Evolutionary conservation across 1,140 invertebrate species (phyloP), one percentile per base, ranked within the genome.

Genomic region (Ruditapes philippinarum): DNA sequence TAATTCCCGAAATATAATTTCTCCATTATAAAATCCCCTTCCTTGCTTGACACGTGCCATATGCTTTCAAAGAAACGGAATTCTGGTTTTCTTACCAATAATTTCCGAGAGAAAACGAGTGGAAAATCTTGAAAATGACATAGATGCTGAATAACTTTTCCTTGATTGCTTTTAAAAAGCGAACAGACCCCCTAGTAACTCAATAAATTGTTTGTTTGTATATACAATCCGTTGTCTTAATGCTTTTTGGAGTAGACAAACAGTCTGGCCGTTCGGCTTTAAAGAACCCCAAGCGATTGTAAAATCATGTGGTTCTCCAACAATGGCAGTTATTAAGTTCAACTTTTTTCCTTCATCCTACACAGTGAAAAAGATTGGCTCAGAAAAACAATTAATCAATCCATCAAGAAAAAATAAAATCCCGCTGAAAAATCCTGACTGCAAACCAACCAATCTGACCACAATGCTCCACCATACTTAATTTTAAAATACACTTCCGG

Each of bases 201-300:
- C 84, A 78, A 86, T 86, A 86, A 86, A 86, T 86, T 86, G 84
- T 86, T 86, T 86, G 84, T 86, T 86, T 86, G 84, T 86, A 86
- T 86, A 86, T 86, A 86, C 84, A 86, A 86, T 76, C 22, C n/a
- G 42, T 86, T 86, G 38, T 31, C 70, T 86, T 62, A 81, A 73
- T 73, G 73, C 57, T 86, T 86, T 86, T 33, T 86, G 22, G n/a
- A 36, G 51, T 62, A 76, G 84, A 86, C 84, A 70, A 57, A 45
- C 31, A 33, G 84, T 70, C 82, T 70, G 25, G 65, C 42, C 25
- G 14, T 33, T 12, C 25, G 49, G 1, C 36, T 78, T 12, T 36
- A 54, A 78, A 33, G 49, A 78, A 78, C 49, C 74, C 19, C 45
- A 36, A 49, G 49, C 74, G 74, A 78, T 54, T 78, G 74, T 78